Evolutionary conservation across 2,888 invertebrate genomes (phyloP), one percentile per base, ranked within the genome.

Genomic region (Meteorus colon): DNA sequence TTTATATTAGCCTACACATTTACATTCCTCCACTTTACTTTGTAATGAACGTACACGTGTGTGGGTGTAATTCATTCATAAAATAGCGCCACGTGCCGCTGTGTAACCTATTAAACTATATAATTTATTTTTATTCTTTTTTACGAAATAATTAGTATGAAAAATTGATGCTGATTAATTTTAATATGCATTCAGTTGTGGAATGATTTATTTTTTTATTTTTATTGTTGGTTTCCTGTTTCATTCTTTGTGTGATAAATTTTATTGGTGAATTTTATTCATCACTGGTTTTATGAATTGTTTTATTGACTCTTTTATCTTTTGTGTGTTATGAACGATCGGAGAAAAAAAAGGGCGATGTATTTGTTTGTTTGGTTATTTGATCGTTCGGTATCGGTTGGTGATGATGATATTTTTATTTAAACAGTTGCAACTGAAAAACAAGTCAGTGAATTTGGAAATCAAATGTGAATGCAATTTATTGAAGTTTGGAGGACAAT

Each of bases 51-150:
- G 19, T 19, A 41, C 48, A 77, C 79, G 81, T 86, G 83, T 83
- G 86, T 86, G 82, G 86, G 86, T 82, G 84, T 83, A 82, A 82
- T 83, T 86, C 86, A 86, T 86, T 86, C 86, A 86, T 86, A 84
- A 86, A 86, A 85, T 86, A 86, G 86, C 77, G 81, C 83, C 83
- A 83, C 82, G 84, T 85, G 86, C 73, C 62, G 63, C 41, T 27
- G 29, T 59, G 16, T 10, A 29, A 24, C 12, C 31, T 34, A 34
- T 29, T 29, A 34, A 19, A 34, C 16, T 6, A 6, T n/a, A 31
- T 29, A 55, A 55, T 55, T 24, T 66, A 24, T 16, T 41, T 1
- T 69, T 51, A 0, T 8, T 8, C n/a, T 10, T 34, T 14, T 31
- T 68, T 8, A 55, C 24, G 31, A 59, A 55, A 34, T 55, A 24